Evolutionary conservation across 1,140 invertebrate species (phyloP).

Genomic region (Cherax quadricarinatus): DNA sequence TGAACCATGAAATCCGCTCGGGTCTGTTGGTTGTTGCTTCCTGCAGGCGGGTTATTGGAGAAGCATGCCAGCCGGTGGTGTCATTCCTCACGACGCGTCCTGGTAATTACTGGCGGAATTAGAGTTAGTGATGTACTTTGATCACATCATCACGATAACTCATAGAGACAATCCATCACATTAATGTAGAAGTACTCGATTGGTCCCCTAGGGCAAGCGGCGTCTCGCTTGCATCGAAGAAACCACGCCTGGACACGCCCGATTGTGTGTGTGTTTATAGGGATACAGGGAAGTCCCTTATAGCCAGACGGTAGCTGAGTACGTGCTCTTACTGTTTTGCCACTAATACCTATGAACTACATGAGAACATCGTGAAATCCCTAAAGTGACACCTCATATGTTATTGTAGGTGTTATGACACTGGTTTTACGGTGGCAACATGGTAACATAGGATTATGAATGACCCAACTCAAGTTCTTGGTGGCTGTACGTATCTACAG

Average conservation of each 20-base stretch:
- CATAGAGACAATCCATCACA: conserved; percentile 47
- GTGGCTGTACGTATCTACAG: background rate
- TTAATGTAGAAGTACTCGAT: conserved; percentile 38
- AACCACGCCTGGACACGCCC: background rate
- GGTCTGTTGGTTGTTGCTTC: background rate
- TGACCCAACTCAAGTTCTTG: background rate
- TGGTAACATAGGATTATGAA: background rate
- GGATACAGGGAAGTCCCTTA: too few species aligned
- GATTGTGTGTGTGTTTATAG: too few species aligned
- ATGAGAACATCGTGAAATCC: too few species aligned
- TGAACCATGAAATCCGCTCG: background rate
- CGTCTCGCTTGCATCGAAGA: background rate
- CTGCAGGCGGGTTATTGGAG: conserved; percentile 6
- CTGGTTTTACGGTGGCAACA: background rate
- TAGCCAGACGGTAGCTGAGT: too few species aligned
- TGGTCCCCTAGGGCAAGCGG: background rate
- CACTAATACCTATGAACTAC: too few species aligned
- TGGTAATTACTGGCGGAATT: conserved; percentile 33
- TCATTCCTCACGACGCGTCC: conserved; percentile 42
- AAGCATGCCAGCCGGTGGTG: background rate
- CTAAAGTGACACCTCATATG: too few species aligned
- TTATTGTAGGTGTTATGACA: too few species aligned
- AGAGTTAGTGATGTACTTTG: conserved; percentile 45
- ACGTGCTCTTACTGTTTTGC: too few species aligned
- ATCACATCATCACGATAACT: conserved; percentile 52